Conservation (phyloP, 2,797 vertebrate genomes). For the Sebastes aleutianus region DNA sequence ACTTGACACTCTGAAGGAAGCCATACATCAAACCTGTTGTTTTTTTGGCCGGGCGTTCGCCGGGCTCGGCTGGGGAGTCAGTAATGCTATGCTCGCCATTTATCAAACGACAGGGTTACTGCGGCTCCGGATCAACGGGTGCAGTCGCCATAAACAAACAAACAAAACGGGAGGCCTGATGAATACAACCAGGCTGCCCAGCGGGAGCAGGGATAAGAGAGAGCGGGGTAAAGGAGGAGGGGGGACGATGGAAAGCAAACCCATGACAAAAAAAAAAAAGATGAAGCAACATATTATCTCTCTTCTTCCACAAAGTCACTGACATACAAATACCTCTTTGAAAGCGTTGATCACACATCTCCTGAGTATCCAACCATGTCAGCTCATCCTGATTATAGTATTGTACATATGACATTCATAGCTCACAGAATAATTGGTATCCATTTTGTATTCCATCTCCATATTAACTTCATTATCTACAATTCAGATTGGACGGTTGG, state of each 20-base stretch:
- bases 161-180: conserved; percentile 68
- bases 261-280: conserved; percentile 8
- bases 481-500: conserved; percentile 6
- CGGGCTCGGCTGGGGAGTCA: conserved; percentile 68
- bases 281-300: background rate
- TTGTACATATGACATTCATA: background rate
- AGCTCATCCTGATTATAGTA: conserved; percentile 2
- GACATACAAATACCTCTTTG: conserved; percentile 19
- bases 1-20: conserved; percentile 72
- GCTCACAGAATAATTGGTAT: conserved; percentile 17
- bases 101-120: conserved; percentile 77
- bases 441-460: conserved; percentile 26
- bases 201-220: conserved; percentile 33
- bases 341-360: conserved; percentile 37
- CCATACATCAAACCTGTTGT: conserved; percentile 77
- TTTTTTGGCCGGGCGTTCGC: conserved; percentile 62
- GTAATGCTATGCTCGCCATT: conserved; percentile 74
- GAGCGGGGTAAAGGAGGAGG: background rate
- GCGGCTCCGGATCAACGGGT: conserved; percentile 64
- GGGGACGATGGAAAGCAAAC: background rate
- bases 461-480: conserved; percentile 31
- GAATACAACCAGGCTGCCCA: conserved; percentile 56
- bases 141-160: conserved; percentile 69
- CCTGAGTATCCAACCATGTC: background rate
- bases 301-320: background rate